Conservation (phyloP, 64 coral and sea anemone species). For the Anthopleura sola region DNA sequence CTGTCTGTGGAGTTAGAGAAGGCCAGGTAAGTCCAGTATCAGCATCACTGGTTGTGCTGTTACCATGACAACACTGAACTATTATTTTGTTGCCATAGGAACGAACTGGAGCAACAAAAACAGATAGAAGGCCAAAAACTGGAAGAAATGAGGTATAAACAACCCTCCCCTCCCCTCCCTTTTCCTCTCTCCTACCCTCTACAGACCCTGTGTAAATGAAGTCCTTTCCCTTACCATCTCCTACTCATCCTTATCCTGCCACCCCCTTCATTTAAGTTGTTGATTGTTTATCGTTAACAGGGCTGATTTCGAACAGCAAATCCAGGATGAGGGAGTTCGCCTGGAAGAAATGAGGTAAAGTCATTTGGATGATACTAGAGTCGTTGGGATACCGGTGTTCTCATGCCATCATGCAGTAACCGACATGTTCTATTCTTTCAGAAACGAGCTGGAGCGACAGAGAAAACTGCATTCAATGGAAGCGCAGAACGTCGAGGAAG, state of each 20-base stretch:
- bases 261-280: background rate
- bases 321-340: constrained; percentile 86
- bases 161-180: background rate
- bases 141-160: constrained; percentile 78
- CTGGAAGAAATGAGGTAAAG: constrained; percentile 94
- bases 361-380: too few relatives aligned
- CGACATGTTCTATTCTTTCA: constrained; percentile 25
- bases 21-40: constrained; percentile 60
- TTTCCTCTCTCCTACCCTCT: too few relatives aligned
- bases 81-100: constrained; percentile 37
- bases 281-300: constrained; percentile 31
- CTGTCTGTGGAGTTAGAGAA: constrained; percentile 77
- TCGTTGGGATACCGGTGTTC: background rate
- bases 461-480: constrained; percentile 82
- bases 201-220: too few relatives aligned
- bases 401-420: too few relatives aligned
- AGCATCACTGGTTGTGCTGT: too few relatives aligned
- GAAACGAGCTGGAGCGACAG: constrained; percentile 87
- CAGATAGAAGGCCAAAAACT: constrained; percentile 79
- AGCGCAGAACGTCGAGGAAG: constrained; percentile 88
- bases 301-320: constrained; percentile 86
- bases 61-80: background rate
- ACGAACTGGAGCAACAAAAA: constrained; percentile 95
- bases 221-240: too few relatives aligned
- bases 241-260: too few relatives aligned